phyloP scores from a whole-genome alignment of 2,888 invertebrate species.

The Diloba caeruleocephala region DNA sequence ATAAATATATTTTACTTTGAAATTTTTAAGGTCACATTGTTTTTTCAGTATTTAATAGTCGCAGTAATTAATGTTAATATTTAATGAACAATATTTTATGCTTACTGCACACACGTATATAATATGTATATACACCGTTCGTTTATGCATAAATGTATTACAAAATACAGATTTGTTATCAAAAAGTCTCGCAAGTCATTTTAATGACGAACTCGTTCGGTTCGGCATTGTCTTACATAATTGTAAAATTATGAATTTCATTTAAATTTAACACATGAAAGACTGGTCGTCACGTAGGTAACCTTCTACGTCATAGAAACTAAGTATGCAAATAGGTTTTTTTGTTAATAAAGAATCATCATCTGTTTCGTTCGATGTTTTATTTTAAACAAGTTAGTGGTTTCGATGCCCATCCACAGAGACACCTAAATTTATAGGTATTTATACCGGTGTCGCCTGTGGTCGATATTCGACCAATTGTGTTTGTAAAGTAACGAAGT shows the following conservation, averaged over 20 bases:
- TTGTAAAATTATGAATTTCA: constrained; percentile 23
- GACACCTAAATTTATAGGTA: too few species aligned
- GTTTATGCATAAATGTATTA: too few species aligned
- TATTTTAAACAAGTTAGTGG: constrained; percentile 8
- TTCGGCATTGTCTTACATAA: constrained; percentile 23
- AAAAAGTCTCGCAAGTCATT: constrained; percentile 7
- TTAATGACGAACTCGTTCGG: constrained; percentile 4
- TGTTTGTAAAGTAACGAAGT: too few species aligned
- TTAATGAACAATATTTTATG: neutral
- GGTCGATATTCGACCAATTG: too few species aligned
- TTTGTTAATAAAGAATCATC: constrained; percentile 52
- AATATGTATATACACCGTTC: neutral
- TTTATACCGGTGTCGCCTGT: too few species aligned
- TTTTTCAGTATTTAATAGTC: constrained; percentile 2
- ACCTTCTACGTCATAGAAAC: constrained; percentile 28
- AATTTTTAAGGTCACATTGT: constrained; percentile 20
- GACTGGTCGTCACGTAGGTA: constrained; percentile 52
- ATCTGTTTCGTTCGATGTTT: constrained; percentile 36
- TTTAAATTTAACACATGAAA: constrained; percentile 44
- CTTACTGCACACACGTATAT: neutral
- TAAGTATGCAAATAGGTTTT: constrained; percentile 27
- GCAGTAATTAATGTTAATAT: neutral
- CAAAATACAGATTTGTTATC: constrained; percentile 7
- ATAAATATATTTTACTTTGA: too few species aligned
- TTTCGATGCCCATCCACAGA: neutral